A percentile compares a stretch with the other conserved stretches of the same genome.
These are phyloP conservation scores for Dromius quadrimaculatus DNA, from an alignment of 2,888 invertebrate species.

Conservation along the genomic window DNA sequence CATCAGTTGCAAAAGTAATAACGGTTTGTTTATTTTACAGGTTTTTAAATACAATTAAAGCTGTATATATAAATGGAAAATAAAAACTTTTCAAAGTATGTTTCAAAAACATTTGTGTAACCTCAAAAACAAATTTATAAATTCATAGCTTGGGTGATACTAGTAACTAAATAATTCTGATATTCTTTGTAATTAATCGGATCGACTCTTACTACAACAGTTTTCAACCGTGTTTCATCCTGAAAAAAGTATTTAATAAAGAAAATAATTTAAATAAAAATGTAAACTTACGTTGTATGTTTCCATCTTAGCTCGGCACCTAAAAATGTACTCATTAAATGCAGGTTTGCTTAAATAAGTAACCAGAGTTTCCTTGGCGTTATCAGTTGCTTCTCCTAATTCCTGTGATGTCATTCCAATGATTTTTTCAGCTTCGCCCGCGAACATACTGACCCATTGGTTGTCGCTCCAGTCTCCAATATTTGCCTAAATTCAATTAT, in stretches of 20 bases:
- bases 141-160: neutral
- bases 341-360: slow-evolving; percentile 79
- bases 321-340: slow-evolving; percentile 86
- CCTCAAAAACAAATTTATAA: neutral
- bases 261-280: neutral
- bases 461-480: slow-evolving; percentile 89
- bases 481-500: slow-evolving; percentile 73
- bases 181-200: slow-evolving; percentile 84
- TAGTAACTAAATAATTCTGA: slow-evolving; percentile 64
- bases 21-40: slow-evolving; percentile 9
- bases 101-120: neutral
- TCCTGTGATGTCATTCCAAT: slow-evolving; percentile 79
- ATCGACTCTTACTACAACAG: slow-evolving; percentile 76
- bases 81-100: slow-evolving; percentile 8
- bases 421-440: slow-evolving; percentile 83
- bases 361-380: slow-evolving; percentile 75
- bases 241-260: slow-evolving; percentile 62
- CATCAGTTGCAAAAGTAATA: neutral
- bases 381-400: slow-evolving; percentile 80
- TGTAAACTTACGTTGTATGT: slow-evolving; percentile 84
- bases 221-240: slow-evolving; percentile 87
- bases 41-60: slow-evolving; percentile 6
- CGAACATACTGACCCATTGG: slow-evolving; percentile 93
- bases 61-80: slow-evolving; percentile 20
- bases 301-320: slow-evolving; percentile 90